Evolutionary conservation across 30 jellyfish, hydroid and myxozoan species (phyloP).

Genomic region (Catostylus mosaicus): DNA sequence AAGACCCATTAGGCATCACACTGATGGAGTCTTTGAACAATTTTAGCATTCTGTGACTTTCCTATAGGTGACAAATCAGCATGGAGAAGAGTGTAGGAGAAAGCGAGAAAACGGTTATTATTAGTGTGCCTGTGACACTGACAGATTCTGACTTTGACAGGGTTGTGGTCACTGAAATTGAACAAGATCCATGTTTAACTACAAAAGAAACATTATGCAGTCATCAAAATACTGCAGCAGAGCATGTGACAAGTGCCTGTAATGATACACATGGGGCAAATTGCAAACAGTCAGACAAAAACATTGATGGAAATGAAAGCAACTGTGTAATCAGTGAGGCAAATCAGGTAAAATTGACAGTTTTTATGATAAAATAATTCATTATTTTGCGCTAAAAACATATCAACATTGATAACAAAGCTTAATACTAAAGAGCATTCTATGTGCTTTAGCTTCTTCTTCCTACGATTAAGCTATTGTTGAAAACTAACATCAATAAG

Average conservation of each 20-base stretch:
- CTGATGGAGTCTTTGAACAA: too few species aligned
- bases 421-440: too few species aligned
- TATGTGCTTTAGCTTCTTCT: too few species aligned
- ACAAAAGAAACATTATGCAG: constrained; percentile 2
- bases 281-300: too few species aligned
- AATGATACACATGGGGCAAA: too few species aligned
- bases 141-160: constrained; percentile 10
- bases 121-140: constrained; percentile 5
- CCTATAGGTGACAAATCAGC: neutral
- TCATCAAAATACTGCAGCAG: neutral
- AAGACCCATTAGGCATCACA: too few species aligned
- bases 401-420: neutral
- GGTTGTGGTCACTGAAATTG: constrained; percentile 55
- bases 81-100: neutral
- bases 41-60: neutral
- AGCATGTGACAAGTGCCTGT: neutral
- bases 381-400: too few species aligned
- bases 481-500: too few species aligned
- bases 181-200: constrained; percentile 2
- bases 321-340: neutral
- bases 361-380: too few species aligned
- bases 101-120: neutral
- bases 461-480: too few species aligned
- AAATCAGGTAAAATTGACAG: neutral
- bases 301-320: neutral